phyloP scores from a whole-genome alignment of 2,113 vertebrate genomes.

The Marcusenius ussheri region DNA sequence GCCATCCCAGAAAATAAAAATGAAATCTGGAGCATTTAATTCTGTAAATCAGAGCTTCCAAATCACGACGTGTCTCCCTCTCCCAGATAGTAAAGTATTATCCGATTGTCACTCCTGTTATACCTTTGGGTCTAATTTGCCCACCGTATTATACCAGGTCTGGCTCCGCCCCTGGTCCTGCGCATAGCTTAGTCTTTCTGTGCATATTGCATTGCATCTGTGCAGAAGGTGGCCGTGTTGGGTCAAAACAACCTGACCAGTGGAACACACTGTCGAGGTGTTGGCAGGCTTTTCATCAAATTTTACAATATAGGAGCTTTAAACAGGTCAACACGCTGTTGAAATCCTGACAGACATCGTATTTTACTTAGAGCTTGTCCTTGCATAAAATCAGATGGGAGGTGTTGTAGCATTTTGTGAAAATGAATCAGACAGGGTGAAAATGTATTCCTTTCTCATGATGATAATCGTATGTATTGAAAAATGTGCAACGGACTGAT shows the following conservation, averaged over 20 bases:
- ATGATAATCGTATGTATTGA: conserved; percentile 7
- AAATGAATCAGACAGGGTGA: neutral
- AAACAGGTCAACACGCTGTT: neutral
- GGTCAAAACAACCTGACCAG: neutral
- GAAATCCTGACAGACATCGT: neutral
- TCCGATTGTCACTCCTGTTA: neutral
- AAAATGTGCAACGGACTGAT: neutral
- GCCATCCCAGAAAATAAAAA: neutral
- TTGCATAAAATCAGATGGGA: conserved; percentile 3
- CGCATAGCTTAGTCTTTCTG: neutral
- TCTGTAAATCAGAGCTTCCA: neutral
- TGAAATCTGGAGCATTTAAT: neutral
- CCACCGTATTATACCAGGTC: neutral
- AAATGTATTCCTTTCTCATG: conserved; percentile 4
- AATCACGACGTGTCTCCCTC: neutral
- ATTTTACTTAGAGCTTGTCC: neutral
- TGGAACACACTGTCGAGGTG: neutral
- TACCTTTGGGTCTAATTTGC: neutral
- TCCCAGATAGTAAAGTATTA: neutral
- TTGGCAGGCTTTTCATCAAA: neutral
- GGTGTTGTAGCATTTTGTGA: neutral
- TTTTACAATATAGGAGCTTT: neutral
- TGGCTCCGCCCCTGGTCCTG: neutral
- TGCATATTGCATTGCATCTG: neutral
- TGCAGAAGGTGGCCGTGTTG: neutral